Conservation (phyloP, 1,140 invertebrate species). For the Steinernema khuongi region DNA sequence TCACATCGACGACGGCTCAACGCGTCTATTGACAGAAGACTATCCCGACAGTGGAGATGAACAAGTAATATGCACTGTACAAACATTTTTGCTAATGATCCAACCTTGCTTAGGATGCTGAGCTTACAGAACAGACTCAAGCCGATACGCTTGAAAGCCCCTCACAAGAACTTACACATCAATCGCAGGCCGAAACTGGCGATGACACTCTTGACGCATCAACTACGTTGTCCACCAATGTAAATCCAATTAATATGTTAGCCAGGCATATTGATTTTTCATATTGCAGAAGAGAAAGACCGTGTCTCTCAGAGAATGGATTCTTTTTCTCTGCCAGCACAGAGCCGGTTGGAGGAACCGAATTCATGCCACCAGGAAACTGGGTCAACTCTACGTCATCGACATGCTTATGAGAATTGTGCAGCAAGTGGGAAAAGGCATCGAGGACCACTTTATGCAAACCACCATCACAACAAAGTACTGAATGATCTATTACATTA, state of each 20-base stretch:
- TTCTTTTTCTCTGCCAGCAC: slow-evolving; percentile 17
- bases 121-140: neutral
- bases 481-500: neutral
- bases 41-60: neutral
- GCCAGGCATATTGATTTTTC: neutral
- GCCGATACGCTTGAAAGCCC: too few relatives aligned
- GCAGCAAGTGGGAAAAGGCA: neutral
- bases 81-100: neutral
- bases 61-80: neutral
- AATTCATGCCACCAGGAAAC: neutral
- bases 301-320: slow-evolving; percentile 28
- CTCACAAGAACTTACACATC: too few relatives aligned
- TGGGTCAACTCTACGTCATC: neutral
- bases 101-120: neutral
- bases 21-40: neutral
- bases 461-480: neutral
- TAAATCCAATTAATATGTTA: neutral
- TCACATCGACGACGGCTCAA: neutral
- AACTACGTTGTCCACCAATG: too few relatives aligned
- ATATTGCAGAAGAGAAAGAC: neutral
- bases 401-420: neutral
- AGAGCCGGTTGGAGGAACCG: neutral
- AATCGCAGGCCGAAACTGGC: too few relatives aligned
- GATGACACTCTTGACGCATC: too few relatives aligned
- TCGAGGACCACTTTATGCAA: neutral